These are phyloP conservation scores for Lomographa bimaculata DNA, from an alignment of 2,888 invertebrate genomes.

Conservation along the genomic window DNA sequence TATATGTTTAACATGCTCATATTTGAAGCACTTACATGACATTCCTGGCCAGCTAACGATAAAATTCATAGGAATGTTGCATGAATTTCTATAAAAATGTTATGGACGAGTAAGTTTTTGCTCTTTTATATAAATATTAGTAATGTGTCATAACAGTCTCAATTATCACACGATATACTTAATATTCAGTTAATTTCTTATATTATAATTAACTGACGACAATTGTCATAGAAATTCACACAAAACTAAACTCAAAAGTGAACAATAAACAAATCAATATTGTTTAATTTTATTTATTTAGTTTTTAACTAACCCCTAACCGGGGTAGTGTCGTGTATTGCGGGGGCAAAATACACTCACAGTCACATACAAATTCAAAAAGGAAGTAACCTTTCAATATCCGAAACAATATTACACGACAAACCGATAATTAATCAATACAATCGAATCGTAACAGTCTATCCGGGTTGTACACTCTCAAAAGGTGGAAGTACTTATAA, in stretches of 20 bases:
- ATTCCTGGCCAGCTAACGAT: slow-evolving; percentile 56
- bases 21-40: slow-evolving; percentile 54
- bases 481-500: slow-evolving; percentile 70
- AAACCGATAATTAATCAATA: slow-evolving; percentile 45
- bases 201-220: too few relatives aligned
- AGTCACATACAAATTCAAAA: slow-evolving; percentile 76
- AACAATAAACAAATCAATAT: slow-evolving; percentile 30
- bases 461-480: slow-evolving; percentile 77
- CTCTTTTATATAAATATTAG: too few relatives aligned
- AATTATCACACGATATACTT: too few relatives aligned
- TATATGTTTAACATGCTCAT: slow-evolving; percentile 30
- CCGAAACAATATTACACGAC: slow-evolving; percentile 57
- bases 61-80: background rate
- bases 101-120: too few relatives aligned
- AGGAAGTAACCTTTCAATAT: slow-evolving; percentile 73
- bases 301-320: slow-evolving; percentile 72
- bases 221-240: slow-evolving; percentile 15
- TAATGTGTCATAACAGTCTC: too few relatives aligned
- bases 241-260: slow-evolving; percentile 17
- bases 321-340: slow-evolving; percentile 64
- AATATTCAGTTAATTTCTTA: too few relatives aligned
- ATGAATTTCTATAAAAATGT: slow-evolving; percentile 24
- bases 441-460: slow-evolving; percentile 70
- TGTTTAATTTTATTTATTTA: slow-evolving; percentile 65
- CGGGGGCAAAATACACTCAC: slow-evolving; percentile 67